These are phyloP conservation scores for Psittacus erithacus DNA, from an alignment of 2,113 vertebrate genomes.

Conservation along the genomic window DNA sequence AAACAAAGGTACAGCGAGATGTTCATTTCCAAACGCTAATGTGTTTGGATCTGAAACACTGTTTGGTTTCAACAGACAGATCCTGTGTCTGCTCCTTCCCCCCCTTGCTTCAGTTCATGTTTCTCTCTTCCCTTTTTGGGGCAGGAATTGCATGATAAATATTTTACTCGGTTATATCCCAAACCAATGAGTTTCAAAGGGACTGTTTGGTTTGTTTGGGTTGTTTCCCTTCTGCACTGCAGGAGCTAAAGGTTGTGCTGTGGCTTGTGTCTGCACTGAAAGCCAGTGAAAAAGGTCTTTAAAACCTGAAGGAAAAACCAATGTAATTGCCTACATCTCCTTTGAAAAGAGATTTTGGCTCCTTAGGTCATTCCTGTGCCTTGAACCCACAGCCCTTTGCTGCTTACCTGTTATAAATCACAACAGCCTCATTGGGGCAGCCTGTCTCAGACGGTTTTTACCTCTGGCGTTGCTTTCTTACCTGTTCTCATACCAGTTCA, in stretches of 20 bases:
- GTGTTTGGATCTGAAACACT: neutral
- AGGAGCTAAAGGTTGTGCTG: neutral
- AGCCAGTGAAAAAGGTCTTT: neutral
- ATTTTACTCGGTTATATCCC: neutral
- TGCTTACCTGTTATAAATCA: neutral
- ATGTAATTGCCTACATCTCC: fast-evolving
- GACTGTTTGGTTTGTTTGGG: neutral
- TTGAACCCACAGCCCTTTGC: neutral
- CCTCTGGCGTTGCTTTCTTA: neutral
- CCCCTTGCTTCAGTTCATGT: neutral
- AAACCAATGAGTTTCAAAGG: neutral
- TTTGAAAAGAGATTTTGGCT: neutral
- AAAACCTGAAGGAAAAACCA: neutral
- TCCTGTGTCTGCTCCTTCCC: neutral
- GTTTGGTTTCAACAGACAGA: neutral
- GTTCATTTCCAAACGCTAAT: neutral
- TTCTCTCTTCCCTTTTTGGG: neutral
- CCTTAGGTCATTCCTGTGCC: neutral
- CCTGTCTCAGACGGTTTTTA: neutral
- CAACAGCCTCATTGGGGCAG: fast-evolving
- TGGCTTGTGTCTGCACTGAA: neutral
- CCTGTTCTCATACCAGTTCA: fast-evolving
- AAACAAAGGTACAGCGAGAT: neutral
- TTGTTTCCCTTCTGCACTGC: neutral
- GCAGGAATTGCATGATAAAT: neutral